These are phyloP conservation scores for Dione vanillae DNA, from an alignment of 2,888 invertebrate species.

Conservation along the genomic window DNA sequence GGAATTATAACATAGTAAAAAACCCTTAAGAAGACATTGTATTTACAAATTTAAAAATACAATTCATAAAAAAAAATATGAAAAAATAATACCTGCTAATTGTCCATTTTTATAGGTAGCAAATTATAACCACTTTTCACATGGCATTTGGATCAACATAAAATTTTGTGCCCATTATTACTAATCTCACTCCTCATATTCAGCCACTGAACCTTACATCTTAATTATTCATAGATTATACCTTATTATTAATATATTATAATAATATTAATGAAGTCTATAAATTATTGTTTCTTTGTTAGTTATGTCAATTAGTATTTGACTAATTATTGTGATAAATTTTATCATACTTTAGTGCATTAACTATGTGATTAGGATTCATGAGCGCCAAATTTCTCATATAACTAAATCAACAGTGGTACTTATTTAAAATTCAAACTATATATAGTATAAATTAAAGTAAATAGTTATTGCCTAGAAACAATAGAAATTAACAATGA, in stretches of 20 bases:
- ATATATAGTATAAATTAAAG: conserved; percentile 42
- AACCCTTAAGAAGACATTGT: not conserved
- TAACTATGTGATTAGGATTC: conserved; percentile 14
- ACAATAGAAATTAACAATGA: conserved; percentile 72
- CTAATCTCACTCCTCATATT: conserved; percentile 40
- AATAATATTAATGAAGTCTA: conserved; percentile 53
- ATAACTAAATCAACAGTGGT: conserved; percentile 46
- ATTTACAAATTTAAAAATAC: conserved; percentile 8
- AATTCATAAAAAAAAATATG: not conserved
- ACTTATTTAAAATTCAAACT: conserved; percentile 48
- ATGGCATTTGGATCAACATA: conserved; percentile 21
- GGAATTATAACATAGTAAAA: not conserved
- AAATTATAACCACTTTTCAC: not conserved
- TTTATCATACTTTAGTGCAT: conserved; percentile 12
- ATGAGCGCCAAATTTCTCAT: conserved; percentile 35
- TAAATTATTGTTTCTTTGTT: conserved; percentile 55
- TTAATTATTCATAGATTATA: conserved; percentile 17
- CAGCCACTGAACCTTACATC: conserved; percentile 16
- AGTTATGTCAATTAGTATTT: conserved; percentile 43
- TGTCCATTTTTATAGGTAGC: not conserved
- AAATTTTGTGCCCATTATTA: conserved; percentile 41
- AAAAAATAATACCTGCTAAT: not conserved
- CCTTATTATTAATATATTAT: conserved; percentile 28
- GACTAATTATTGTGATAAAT: conserved; percentile 29
- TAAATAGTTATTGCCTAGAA: conserved; percentile 56